A percentile compares a stretch with the other conserved stretches of the same genome.
Evolutionary conservation across 2,797 vertebrate genomes (phyloP).

Genomic region (Carapus acus): DNA sequence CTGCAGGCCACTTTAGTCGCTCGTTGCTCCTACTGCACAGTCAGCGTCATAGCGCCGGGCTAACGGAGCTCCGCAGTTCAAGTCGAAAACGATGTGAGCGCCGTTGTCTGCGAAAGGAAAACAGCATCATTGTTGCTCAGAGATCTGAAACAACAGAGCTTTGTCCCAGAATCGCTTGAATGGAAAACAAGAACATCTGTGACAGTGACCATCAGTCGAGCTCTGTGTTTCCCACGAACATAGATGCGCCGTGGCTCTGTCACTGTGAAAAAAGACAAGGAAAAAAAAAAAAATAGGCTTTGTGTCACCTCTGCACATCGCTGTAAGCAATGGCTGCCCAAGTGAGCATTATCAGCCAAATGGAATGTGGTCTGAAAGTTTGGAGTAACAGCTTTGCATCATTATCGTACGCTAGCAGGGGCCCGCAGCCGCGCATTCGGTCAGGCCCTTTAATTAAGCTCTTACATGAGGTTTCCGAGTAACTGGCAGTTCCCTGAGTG

Average conservation of each 20-base stretch:
- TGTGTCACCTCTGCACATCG: conserved; percentile 34
- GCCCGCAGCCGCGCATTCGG: conserved; percentile 30
- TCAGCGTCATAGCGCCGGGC: conserved; percentile 29
- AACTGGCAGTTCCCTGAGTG: conserved; percentile 29
- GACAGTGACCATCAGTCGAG: conserved; percentile 42
- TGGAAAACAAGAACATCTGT: conserved; percentile 34
- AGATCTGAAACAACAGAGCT: conserved; percentile 25
- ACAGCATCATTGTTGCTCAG: conserved; percentile 15
- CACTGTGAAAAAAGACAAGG: too few relatives aligned
- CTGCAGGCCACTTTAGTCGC: conserved; percentile 17
- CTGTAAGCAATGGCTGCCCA: conserved; percentile 30
- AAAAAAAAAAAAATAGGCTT: conserved; percentile 22
- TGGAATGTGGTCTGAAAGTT: conserved; percentile 43
- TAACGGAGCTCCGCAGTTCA: conserved; percentile 15
- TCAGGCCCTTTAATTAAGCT: conserved; percentile 47
- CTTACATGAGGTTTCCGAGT: conserved; percentile 30
- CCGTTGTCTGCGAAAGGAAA: conserved; percentile 25
- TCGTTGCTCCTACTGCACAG: conserved; percentile 25
- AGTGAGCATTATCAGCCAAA: conserved; percentile 45
- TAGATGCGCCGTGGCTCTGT: conserved; percentile 30
- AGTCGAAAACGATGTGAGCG: conserved; percentile 17
- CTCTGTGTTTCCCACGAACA: conserved; percentile 21
- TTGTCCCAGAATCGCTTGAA: conserved; percentile 36
- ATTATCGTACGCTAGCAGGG: conserved; percentile 37
- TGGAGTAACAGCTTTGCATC: conserved; percentile 29